Conservation (phyloP, 2,113 vertebrate genomes). For the Pelecanoides urinatrix region DNA sequence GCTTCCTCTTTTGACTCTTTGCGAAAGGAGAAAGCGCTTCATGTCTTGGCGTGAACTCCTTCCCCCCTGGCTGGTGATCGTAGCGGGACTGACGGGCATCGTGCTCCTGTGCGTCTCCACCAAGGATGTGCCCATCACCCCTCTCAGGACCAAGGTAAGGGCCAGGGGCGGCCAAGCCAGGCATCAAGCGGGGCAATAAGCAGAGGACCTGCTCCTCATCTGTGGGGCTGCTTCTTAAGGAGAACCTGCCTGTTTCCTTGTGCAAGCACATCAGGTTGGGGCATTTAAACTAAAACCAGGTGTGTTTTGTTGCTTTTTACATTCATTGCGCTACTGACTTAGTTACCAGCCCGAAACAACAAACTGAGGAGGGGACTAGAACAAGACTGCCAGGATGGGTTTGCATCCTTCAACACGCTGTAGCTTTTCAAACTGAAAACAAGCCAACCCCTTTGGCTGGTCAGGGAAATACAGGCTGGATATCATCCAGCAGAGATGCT, state of each 20-base stretch:
- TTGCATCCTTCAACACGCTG: background rate
- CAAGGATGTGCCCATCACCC: slow-evolving; percentile 17
- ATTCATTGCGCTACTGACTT: background rate
- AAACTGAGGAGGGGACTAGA: background rate
- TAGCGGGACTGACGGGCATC: slow-evolving; percentile 36
- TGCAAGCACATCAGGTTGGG: background rate
- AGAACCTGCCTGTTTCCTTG: background rate
- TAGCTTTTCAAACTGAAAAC: background rate
- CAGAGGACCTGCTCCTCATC: background rate
- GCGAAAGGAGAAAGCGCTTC: background rate
- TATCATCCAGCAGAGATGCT: background rate
- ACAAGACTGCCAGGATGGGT: background rate
- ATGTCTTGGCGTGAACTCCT: slow-evolving; percentile 68
- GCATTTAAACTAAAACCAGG: background rate
- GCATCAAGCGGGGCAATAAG: background rate
- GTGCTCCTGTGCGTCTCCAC: slow-evolving; percentile 57
- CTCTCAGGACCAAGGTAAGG: slow-evolving; percentile 47
- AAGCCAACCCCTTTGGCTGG: background rate
- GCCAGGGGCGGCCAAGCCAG: rapidly evolving
- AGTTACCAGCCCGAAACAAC: background rate
- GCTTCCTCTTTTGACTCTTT: slow-evolving; percentile 1
- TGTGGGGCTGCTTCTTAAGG: background rate
- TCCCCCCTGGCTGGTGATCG: slow-evolving; percentile 61
- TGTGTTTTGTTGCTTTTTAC: background rate
- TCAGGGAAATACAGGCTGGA: background rate